Evolutionary conservation across 2,113 vertebrate species (phyloP), one percentile per base, ranked within the genome.

Genomic region (Lontra canadensis): DNA sequence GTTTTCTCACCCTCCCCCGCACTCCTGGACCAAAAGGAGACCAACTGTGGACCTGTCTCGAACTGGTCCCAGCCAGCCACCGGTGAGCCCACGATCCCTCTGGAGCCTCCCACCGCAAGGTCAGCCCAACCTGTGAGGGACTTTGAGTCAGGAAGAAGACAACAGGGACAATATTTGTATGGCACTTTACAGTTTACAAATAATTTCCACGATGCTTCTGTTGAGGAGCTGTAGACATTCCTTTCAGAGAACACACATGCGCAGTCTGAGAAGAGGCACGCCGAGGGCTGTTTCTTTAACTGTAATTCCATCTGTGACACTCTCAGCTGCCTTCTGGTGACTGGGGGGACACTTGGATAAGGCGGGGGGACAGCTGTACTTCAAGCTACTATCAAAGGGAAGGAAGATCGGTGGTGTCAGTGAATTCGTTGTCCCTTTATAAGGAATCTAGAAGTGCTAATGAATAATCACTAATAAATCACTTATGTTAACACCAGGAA

Each of bases 31-130:
- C 59, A 91, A 47, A 71, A 31, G 7, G n/a, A 88, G 55, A 34
- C n/a, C 84, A n/a, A 20, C 2, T 9, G 44, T 0, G 0, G 55
- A 76, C 15, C 47, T 29, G 1, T 11, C 0, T 0, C 47, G 36
- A 90, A 20, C 26, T n/a, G 34, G 59, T 39, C 87, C 21, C 23
- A 52, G 29, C 25, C 6, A 8, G 49, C 36, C 13, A n/a, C 89
- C 2, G 4, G 63, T 21, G 25, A 44, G 20, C 29, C 76, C 31
- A 10, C 14, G 20, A 39, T 61, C 31, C 61, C 39, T 82, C 6
- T 47, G 17, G 21, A 47, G 78, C 18, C n/a, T 67, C 36, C 86
- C 5, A 29, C 8, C 4, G 4, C 55, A 23, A 44, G 18, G 47
- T 34, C 31, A 11, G 52, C 25, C 44, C 39, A 52, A 6, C n/a